Conservation (phyloP, 2,113 vertebrate species). For the Rhinichthys klamathensis region DNA sequence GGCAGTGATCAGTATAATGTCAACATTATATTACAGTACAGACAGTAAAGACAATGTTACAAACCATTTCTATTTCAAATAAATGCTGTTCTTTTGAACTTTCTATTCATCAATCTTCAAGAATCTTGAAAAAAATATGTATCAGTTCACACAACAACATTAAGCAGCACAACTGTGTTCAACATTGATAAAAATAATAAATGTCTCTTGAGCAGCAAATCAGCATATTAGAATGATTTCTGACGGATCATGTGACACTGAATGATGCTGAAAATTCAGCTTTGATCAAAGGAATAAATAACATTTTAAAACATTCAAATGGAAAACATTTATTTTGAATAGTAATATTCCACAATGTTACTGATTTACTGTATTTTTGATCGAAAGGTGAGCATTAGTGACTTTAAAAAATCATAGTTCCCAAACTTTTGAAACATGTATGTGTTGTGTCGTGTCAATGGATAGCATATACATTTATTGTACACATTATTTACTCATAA, state of each 20-base stretch:
- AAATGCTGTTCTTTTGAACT: neutral
- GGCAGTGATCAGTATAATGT: no score
- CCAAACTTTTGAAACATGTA: neutral
- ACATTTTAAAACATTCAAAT: neutral
- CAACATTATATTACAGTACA: no score
- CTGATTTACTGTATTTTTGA: neutral
- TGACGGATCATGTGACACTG: neutral
- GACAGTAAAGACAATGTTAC: no score
- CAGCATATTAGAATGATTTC: neutral
- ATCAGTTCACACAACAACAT: neutral
- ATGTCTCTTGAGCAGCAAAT: neutral
- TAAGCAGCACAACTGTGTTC: neutral
- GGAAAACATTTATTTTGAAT: neutral
- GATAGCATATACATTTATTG: no score
- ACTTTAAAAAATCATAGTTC: neutral
- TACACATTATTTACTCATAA: neutral
- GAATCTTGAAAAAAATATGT: neutral
- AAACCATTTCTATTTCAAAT: neutral
- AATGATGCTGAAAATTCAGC: neutral
- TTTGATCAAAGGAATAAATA: neutral
- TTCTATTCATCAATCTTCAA: neutral
- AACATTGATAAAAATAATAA: neutral
- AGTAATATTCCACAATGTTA: neutral
- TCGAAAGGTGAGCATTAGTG: neutral
- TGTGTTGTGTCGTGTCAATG: no score